Base-by-base conservation (phyloP, 2,113 vertebrate genomes). In the Todiramphus saurophagus region DNA sequence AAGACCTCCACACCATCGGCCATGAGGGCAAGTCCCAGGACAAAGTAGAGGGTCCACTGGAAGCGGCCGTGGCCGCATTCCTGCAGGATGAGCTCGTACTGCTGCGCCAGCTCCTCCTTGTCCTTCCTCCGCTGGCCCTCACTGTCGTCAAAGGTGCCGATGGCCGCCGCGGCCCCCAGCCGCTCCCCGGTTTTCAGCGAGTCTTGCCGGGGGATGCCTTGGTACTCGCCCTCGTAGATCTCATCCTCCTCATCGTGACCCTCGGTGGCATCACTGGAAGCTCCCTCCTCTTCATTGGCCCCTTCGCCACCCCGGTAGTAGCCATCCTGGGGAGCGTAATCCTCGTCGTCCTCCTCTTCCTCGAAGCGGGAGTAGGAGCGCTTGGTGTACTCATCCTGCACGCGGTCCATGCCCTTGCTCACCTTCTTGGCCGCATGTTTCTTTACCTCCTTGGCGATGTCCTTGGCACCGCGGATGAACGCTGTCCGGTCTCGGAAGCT, bases 1-100 rank as follows among this genome's bases (percentile, higher is more conserved):
- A 99, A 99, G 97, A 99, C 97, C 97, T 99, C 99, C 19, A 99
- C 99, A 1, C 99, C 99, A 0, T 99, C 99, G 0, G 99, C 99
- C 99, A 99, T 99, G 78, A 99, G 98, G 4, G 99, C 99, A 98
- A 99, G 97, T 37, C 99, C 99, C 72, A 99, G 98, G 51, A 99
- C 99, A 33, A 99, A 99, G 97, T 99, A 99, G 56, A 99, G 99
- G 5, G 98, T 99, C 99, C 99, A 99, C 98, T 99, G 99, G 98
- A 99, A 99, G 83, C 98, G 98, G 11, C 99, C 99, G 1, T 99
- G 99, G 69, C 99, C 99, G 1, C 99, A 99, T 67, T 99, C 99
- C 96, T 99, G 99, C 66, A 99, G 98, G 97, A 99, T 99, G 87
- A 98, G 92, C 97, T 99, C 99, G 4, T 99, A 99, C 96, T 99